Conservation (phyloP, 2,113 vertebrate species). For the Crotalus helleri region DNA sequence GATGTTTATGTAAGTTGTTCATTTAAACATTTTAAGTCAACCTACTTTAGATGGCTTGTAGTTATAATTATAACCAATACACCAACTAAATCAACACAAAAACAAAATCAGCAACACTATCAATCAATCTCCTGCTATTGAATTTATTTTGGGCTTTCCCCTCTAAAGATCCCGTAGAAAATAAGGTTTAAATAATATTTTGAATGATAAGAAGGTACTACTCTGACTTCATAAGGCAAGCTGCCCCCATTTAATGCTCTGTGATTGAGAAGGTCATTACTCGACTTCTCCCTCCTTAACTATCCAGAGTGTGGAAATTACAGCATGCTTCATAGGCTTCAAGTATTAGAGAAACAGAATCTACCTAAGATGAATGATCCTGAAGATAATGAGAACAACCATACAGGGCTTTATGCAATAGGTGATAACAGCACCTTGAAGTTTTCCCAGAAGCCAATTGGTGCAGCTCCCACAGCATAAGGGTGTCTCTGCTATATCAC, state of each 20-base stretch:
- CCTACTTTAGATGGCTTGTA: neutral
- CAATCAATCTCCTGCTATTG: neutral
- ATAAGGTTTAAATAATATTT: neutral
- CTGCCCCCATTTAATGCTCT: neutral
- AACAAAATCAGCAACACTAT: neutral
- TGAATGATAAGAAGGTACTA: neutral
- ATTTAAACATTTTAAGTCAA: neutral
- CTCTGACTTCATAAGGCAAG: neutral
- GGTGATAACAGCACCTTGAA: neutral
- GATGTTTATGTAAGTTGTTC: neutral
- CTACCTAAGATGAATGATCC: neutral
- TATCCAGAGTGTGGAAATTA: neutral
- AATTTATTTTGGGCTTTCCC: neutral
- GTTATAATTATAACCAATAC: neutral
- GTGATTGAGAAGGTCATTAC: neutral
- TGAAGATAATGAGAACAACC: neutral
- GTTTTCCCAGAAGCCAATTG: neutral
- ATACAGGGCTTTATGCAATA: neutral
- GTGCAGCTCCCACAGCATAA: neutral
- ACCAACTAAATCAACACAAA: neutral
- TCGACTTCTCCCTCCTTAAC: neutral
- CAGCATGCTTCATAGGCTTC: neutral
- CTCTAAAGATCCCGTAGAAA: neutral
- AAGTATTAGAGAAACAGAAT: neutral
- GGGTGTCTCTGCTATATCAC: neutral